Base-by-base conservation (phyloP, 2,797 vertebrate genomes). In the Microcaecilia unicolor region DNA sequence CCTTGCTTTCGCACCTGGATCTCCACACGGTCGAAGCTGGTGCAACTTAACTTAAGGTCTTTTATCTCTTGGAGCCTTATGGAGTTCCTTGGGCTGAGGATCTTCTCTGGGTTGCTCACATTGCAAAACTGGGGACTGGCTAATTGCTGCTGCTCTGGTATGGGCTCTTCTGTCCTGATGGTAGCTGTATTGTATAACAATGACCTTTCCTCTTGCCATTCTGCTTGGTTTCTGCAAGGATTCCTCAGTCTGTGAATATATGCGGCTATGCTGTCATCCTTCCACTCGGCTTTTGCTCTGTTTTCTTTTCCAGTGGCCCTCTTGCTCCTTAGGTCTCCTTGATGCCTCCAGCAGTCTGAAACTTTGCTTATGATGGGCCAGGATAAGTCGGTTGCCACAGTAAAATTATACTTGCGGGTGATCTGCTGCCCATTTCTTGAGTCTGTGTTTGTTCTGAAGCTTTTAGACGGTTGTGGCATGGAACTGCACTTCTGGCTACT, bases 221-320 rank as follows among this genome's bases (percentile, higher is more conserved):
- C n/a, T n/a, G n/a, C n/a, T 32, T 38, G 3, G 9, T 3, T 6
- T n/a, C 16, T 51, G 11, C 15, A 18, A 25, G 44, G 36, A 7
- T 37, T 14, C 22, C 24, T 50, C 16, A 30, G 17, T 7, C 9
- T 11, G 3, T 15, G 38, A n/a, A n/a, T n/a, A n/a, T n/a, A n/a
- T n/a, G n/a, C n/a, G n/a, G n/a, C n/a, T n/a, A n/a, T n/a, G 22
- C 22, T 7, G 11, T 1, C 3, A 11, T 11, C 3, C 1, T 11
- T 22, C 20, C 31, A 39, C 31, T 35, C 57, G 1, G 30, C 28
- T 28, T 34, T 55, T 30, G 33, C 51, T 46, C 58, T 68, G 58
- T 70, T 65, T 44, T 64, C 67, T 33, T 66, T 67, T 23, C 52
- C 32, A n/a, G 28, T 15, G 7, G 25, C 35, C 15, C 48, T 36